phyloP scores from a whole-genome alignment of 1,140 invertebrate genomes.

The Pseudobourletiella spinata region DNA sequence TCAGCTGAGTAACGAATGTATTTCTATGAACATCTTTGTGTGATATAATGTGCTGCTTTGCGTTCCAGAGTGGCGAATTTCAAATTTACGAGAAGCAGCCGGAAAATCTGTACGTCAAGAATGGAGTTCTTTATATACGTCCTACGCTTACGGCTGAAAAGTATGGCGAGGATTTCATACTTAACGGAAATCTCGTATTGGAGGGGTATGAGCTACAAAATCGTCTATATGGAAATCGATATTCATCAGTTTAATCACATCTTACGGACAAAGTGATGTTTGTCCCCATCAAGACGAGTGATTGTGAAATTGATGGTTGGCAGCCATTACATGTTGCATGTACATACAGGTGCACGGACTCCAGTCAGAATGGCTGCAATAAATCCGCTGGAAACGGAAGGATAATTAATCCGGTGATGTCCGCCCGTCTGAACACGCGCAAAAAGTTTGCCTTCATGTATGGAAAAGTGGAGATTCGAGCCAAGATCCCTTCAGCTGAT shows the following conservation, averaged over 20 bases:
- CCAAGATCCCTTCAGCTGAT: constrained; percentile 63
- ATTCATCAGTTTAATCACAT: background rate
- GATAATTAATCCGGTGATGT: background rate
- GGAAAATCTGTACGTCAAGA: constrained; percentile 32
- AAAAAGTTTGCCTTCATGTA: constrained; percentile 59
- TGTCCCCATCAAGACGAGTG: too few species aligned
- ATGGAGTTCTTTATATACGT: constrained; percentile 42
- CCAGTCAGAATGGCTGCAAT: background rate
- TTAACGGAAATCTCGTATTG: background rate
- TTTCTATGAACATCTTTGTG: too few species aligned
- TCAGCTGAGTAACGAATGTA: background rate
- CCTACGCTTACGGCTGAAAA: constrained; percentile 42
- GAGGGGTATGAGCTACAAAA: too few species aligned
- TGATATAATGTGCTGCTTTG: too few species aligned
- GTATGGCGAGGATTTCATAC: constrained; percentile 40
- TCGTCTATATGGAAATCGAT: too few species aligned
- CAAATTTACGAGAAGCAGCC: constrained; percentile 24
- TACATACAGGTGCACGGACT: background rate
- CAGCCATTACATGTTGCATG: constrained; percentile 43
- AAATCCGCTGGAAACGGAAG: background rate
- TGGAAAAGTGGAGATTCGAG: constrained; percentile 62
- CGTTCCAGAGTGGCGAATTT: constrained; percentile 27
- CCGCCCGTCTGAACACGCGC: constrained; percentile 52
- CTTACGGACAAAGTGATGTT: background rate
- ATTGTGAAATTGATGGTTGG: too few species aligned